These are phyloP conservation scores for Wasmannia auropunctata DNA, from an alignment of 1,140 invertebrate genomes.

Conservation along the genomic window DNA sequence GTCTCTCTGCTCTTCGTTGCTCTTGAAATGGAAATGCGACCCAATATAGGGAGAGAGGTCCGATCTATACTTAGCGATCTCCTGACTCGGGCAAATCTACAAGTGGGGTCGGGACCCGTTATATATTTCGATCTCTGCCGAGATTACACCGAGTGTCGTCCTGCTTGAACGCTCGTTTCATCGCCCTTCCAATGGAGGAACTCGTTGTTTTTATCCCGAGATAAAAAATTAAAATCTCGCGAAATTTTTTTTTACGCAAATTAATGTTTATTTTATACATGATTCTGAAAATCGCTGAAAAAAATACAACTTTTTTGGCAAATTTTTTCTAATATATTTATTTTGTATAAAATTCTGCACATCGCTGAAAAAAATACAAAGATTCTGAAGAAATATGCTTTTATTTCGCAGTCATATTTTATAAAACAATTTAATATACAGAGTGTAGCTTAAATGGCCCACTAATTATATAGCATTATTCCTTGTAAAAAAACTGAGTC, in stretches of 20 bases:
- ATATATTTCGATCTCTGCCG: slow-evolving; percentile 52
- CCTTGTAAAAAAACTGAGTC: too few relatives aligned
- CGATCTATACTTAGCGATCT: slow-evolving; percentile 51
- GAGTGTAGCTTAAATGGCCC: too few relatives aligned
- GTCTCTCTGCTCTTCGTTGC: neutral
- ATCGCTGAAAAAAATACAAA: neutral
- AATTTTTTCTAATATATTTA: neutral
- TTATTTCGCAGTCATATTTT: neutral
- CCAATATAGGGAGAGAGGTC: slow-evolving; percentile 33
- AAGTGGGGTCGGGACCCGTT: slow-evolving; percentile 43
- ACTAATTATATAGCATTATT: too few relatives aligned
- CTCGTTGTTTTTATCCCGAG: neutral
- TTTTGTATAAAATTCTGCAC: neutral
- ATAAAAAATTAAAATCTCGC: neutral
- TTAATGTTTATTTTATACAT: neutral
- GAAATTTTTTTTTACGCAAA: neutral
- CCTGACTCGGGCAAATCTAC: slow-evolving; percentile 49
- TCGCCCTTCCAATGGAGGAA: neutral
- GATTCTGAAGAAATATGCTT: neutral
- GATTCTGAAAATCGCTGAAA: neutral
- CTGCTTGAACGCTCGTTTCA: neutral
- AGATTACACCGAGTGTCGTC: slow-evolving; percentile 32
- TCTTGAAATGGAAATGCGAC: slow-evolving; percentile 52
- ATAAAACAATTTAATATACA: neutral
- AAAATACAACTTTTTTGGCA: too few relatives aligned